Conservation (phyloP, 1,140 invertebrate genomes). For the Pomacea maculata region DNA sequence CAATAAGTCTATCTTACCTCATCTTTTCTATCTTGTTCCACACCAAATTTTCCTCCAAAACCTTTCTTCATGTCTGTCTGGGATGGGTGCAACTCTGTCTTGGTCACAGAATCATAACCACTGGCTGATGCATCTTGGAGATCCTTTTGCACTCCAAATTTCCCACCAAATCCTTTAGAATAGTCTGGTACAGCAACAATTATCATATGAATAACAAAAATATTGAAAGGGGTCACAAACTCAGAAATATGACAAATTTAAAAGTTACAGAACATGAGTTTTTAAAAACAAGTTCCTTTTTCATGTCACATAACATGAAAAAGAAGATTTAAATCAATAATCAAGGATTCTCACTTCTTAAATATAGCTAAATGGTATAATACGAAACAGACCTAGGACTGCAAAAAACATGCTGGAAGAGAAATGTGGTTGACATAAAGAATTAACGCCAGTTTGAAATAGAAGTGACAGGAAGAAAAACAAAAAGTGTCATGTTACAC, state of each 20-base stretch:
- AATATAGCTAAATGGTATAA: no score
- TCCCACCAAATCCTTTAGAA: conserved; percentile 72
- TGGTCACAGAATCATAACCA: conserved; percentile 42
- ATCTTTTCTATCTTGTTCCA: conserved; percentile 83
- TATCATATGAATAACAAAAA: background rate
- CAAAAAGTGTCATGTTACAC: no score
- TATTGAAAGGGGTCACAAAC: background rate
- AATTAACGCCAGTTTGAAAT: no score
- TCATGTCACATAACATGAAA: no score
- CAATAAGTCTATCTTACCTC: conserved; percentile 64
- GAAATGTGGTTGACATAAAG: no score
- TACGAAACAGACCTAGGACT: no score
- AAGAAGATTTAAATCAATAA: no score
- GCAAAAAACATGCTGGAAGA: no score
- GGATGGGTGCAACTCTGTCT: conserved; percentile 51
- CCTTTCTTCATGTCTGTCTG: conserved; percentile 69
- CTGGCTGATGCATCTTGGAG: conserved; percentile 67
- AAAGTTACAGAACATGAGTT: no score
- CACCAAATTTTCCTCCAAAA: conserved; percentile 81
- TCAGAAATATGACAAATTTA: background rate
- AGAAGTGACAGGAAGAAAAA: no score
- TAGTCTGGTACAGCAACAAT: conserved; percentile 70
- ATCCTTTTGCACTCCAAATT: conserved; percentile 84
- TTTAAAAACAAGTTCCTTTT: no score
- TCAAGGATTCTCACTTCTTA: no score